These are phyloP conservation scores for Oostethus manadensis DNA, from an alignment of 2,113 vertebrate genomes.

Conservation along the genomic window DNA sequence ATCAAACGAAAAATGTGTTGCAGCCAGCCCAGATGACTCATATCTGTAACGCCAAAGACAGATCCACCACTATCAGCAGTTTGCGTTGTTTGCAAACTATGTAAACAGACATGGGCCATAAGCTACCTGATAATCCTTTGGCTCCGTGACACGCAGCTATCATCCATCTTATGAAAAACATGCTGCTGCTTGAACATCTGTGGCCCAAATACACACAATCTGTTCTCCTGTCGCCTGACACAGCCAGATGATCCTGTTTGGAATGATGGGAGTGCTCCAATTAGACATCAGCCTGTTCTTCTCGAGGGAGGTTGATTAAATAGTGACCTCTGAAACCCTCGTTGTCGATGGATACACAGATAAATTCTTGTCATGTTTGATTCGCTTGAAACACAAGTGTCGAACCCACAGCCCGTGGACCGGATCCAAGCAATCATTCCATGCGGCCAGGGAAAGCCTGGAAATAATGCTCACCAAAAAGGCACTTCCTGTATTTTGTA, in stretches of 20 bases:
- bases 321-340: background rate
- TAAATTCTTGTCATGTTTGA: too few species aligned
- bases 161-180: background rate
- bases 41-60: background rate
- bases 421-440: too few species aligned
- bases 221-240: constrained; percentile 1
- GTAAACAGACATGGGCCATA: background rate
- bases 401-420: too few species aligned
- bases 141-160: background rate
- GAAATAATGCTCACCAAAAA: too few species aligned
- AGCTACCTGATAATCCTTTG: constrained; percentile 2
- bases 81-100: constrained; percentile 6
- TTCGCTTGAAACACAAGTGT: too few species aligned
- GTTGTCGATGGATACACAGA: too few species aligned
- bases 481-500: too few species aligned
- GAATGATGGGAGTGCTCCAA: background rate
- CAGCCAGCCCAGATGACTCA: constrained; percentile 1
- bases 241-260: background rate
- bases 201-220: background rate
- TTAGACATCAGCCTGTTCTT: background rate
- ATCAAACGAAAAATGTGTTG: background rate
- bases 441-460: too few species aligned
- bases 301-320: background rate
- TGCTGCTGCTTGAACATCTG: background rate
- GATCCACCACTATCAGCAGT: constrained; percentile 6